phyloP scores from a whole-genome alignment of 2,888 invertebrate species.

The Acronicta psi region DNA sequence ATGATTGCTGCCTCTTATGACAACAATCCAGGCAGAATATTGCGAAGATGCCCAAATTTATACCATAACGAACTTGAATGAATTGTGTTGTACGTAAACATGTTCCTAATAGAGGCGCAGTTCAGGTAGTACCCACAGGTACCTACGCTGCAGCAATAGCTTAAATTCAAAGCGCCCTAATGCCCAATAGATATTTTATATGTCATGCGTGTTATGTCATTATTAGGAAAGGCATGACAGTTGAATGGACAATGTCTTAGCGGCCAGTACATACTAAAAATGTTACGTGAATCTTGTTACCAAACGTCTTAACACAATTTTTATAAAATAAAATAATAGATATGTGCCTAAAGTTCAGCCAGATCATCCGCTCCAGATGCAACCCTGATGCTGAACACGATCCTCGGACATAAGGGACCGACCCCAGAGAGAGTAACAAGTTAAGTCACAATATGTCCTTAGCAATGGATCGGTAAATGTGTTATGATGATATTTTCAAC shows the following conservation, averaged over 20 bases:
- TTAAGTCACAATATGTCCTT: too few relatives aligned
- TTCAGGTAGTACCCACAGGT: background rate
- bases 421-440: too few relatives aligned
- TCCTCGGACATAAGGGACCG: too few relatives aligned
- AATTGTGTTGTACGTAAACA: background rate
- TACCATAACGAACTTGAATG: background rate
- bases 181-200: too few relatives aligned
- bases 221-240: background rate
- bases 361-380: too few relatives aligned
- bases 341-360: too few relatives aligned
- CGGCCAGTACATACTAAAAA: background rate
- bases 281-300: background rate
- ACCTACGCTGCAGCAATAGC: conserved; percentile 3
- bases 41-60: background rate
- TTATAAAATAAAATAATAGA: too few relatives aligned
- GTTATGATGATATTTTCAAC: too few relatives aligned
- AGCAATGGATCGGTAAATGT: too few relatives aligned
- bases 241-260: background rate
- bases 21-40: too few relatives aligned
- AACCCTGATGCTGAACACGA: too few relatives aligned
- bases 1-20: background rate
- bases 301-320: too few relatives aligned
- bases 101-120: background rate
- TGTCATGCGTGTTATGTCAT: background rate
- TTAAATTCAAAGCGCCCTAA: conserved; percentile 4